A percentile compares a stretch with the other conserved stretches of the same genome.
These are phyloP conservation scores for Timema cristinae DNA, from an alignment of 2,888 invertebrate species.

Conservation along the genomic window DNA sequence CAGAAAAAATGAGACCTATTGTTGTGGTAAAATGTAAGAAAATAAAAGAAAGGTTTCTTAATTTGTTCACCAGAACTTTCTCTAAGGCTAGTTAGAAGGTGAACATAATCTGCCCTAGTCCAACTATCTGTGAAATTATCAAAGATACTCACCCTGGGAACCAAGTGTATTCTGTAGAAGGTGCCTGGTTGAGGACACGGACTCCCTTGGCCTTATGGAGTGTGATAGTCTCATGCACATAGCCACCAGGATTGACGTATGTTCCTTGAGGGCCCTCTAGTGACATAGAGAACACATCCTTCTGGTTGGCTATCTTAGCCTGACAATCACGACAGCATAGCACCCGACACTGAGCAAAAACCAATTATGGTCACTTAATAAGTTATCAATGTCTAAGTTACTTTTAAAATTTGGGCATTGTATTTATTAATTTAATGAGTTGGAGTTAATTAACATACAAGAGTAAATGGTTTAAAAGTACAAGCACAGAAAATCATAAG, in stretches of 20 bases:
- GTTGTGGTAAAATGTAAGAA: too few species aligned
- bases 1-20: too few species aligned
- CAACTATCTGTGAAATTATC: too few species aligned
- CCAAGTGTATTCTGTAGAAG: conserved; percentile 75
- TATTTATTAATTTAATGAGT: conserved; percentile 35
- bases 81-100: too few species aligned
- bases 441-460: too few species aligned
- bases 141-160: conserved; percentile 66
- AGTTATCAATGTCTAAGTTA: background rate
- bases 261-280: conserved; percentile 74
- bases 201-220: conserved; percentile 53
- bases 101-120: too few species aligned
- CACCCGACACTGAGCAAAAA: conserved; percentile 46
- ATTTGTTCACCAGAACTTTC: too few species aligned
- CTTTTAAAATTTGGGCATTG: conserved; percentile 35
- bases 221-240: conserved; percentile 77
- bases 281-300: conserved; percentile 75
- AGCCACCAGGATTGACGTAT: conserved; percentile 76
- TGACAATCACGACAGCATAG: conserved; percentile 52
- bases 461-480: too few species aligned
- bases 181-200: conserved; percentile 46
- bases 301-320: conserved; percentile 55
- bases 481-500: too few species aligned
- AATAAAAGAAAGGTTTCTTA: too few species aligned
- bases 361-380: conserved; percentile 27